These are phyloP conservation scores for Dromococcyx pavoninus DNA, from an alignment of 2,797 vertebrate genomes.

Conservation along the genomic window DNA sequence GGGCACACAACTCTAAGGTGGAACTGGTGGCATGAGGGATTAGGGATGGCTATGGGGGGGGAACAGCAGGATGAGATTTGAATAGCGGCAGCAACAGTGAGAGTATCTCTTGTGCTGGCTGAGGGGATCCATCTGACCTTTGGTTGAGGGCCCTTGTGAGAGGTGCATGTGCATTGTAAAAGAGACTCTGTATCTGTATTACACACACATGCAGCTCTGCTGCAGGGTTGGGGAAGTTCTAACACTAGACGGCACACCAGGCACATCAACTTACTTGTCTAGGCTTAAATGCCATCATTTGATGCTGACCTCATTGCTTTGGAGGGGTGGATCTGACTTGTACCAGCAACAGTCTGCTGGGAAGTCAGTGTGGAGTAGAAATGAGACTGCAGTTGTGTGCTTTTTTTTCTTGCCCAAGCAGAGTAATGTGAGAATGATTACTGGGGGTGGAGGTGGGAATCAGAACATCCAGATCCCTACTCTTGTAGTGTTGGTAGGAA, in stretches of 20 bases:
- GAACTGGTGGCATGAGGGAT: neutral
- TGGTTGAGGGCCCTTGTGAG: neutral
- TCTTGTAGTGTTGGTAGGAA: neutral
- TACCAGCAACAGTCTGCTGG: neutral
- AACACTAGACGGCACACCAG: neutral
- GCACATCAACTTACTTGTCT: neutral
- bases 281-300: neutral
- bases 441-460: accelerated
- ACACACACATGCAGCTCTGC: accelerated
- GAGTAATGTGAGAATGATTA: neutral
- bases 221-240: neutral
- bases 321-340: neutral
- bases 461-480: neutral
- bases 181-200: neutral
- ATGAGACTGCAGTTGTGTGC: neutral
- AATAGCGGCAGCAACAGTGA: neutral
- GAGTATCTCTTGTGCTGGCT: neutral
- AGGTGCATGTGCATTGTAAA: neutral
- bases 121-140: neutral
- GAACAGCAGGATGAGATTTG: neutral
- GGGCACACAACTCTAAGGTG: neutral
- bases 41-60: neutral
- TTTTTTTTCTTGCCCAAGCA: neutral
- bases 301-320: neutral
- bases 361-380: neutral